Base-by-base conservation (phyloP, 2,113 vertebrate species). In the Atherinomorus stipes region DNA sequence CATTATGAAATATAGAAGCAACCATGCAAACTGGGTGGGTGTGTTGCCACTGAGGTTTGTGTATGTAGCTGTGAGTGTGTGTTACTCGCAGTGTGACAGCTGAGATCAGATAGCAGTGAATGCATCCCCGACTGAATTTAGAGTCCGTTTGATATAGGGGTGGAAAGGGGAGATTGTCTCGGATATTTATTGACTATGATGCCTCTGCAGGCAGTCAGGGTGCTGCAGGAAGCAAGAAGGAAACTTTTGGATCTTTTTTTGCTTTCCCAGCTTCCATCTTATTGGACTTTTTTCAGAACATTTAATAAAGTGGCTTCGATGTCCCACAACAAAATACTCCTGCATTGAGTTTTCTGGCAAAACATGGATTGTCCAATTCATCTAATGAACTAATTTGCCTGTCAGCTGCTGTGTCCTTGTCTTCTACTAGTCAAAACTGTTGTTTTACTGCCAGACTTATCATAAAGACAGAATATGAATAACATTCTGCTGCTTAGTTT, bases 91-190 rank as follows among this genome's bases (percentile, higher is more conserved):
- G 66, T 47, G 77, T 78, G 84, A 80, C 84, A 75, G 73, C 67
- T 22, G 61, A 80, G 79, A 91, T 89, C 87, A 85, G 89, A 92
- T 91, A 88, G 83, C 70, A 34, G 57, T 60, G 85, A 88, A 90
- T 85, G 78, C 60, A 77, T 71, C 77, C 82, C 77, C 77, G 75
- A 73, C 82, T 80, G 88, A 78, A 90, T 90, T 90, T 90, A 87
- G 76, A 84, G 86, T 66, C 69, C 64, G 69, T 4, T 82, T 82
- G 81, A 88, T 87, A 83, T 62, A 59, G 74, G 28, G 65, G 47
- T 61, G 74, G 74, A 75, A 79, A 64, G 47, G 37, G 51, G 57
- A 84, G 83, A 89, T 85, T 71, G 80, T 85, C 80, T 89, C 56
- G 70, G 82, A 89, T 87, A 87, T 88, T 85, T 88, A 87, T 81